Evolutionary conservation across 1,140 invertebrate genomes (phyloP), one percentile per base, ranked within the genome.

Genomic region (Diachasmimorpha longicaudata): DNA sequence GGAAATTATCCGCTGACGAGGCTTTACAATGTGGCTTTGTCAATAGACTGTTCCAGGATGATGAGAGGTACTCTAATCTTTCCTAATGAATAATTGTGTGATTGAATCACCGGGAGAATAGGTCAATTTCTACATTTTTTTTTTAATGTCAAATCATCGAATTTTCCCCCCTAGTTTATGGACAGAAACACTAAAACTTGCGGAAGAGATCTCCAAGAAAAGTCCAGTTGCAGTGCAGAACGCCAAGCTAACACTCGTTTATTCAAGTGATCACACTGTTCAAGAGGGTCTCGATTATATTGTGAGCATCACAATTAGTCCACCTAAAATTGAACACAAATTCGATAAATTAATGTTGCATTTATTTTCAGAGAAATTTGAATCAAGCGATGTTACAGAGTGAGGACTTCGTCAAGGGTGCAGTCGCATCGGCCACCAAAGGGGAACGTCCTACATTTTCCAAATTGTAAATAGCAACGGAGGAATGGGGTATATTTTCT

Each of bases 191-290:
- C 71, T 97, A 0, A 90, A 93, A 36, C 73, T 96, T 71, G 98
- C 97, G 25, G 90, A 91, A 81, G 79, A 89, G 48, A 98, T 99
- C 79, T 95, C 97, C 13, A 84, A 82, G n/a, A 97, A 97, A 88
- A 98, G 96, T 90, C 98, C 98, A 9, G 93, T 99, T 31, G 98
- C 97, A 2, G 94, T 99, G 13, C 97, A 99, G 89, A 93, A 93
- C 9, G 95, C 95, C 0, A 99, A 99, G 87, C 86, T 92, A 70
- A 95, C 90, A 80, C 79, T 99, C 11, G 91, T 96, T 39, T 98
- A 96, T 88, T 96, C 97, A 4, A 90, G 96, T 81, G 97, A 98
- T 86, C 95, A 97, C 86, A 91, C 93, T 0, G 95, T 96, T 19
- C 90, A 95, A 79, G 94, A 98, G 79, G 94, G 96, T 63, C 87